Conservation (phyloP, 2,113 vertebrate genomes). For the Channa maculata region DNA sequence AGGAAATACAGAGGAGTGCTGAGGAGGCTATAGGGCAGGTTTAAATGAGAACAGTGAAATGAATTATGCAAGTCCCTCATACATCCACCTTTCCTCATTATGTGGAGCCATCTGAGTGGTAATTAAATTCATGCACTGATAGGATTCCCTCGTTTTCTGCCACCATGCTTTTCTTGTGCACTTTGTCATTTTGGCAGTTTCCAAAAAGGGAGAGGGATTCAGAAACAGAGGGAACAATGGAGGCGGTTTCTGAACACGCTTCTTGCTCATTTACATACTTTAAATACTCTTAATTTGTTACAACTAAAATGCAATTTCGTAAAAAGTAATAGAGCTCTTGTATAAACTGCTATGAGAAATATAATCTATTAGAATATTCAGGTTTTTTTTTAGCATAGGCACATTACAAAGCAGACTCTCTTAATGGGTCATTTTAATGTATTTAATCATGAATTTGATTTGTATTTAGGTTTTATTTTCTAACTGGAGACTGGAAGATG, state of each 20-base stretch:
- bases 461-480: background rate
- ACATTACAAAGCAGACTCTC: constrained; percentile 7
- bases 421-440: background rate
- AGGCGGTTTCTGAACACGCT: background rate
- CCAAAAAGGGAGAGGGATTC: constrained; percentile 59
- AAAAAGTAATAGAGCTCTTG: background rate
- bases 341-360: background rate
- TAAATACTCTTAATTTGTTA: background rate
- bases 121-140: constrained; percentile 87
- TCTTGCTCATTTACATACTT: constrained; percentile 1
- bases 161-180: constrained; percentile 76
- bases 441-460: constrained; percentile 4
- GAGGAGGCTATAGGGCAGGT: constrained; percentile 24
- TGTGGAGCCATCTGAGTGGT: constrained; percentile 79
- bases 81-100: constrained; percentile 81
- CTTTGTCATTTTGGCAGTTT: constrained; percentile 89
- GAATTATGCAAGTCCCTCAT: constrained; percentile 78
- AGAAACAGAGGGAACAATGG: constrained; percentile 21
- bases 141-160: constrained; percentile 86
- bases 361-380: background rate
- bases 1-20: constrained; percentile 40
- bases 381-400: background rate
- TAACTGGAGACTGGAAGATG: constrained; percentile 22
- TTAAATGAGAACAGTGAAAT: constrained; percentile 69
- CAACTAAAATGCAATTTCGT: constrained; percentile 9